These are phyloP conservation scores for Limnodromus scolopaceus DNA, from an alignment of 2,797 vertebrate genomes.

Conservation along the genomic window DNA sequence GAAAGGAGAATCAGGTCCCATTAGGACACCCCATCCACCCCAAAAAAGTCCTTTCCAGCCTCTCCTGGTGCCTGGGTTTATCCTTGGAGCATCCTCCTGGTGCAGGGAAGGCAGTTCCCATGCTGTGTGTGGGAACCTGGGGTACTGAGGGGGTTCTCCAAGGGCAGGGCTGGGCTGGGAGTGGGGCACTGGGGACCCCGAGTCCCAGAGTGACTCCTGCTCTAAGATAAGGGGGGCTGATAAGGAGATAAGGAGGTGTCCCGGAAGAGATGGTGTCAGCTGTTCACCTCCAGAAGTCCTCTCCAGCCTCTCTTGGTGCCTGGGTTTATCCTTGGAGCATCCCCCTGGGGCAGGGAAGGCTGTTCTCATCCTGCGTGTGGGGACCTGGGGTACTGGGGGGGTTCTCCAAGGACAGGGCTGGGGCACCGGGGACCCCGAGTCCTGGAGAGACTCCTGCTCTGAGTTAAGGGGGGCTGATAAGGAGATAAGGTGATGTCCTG, in stretches of 20 bases:
- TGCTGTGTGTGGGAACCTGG: no score
- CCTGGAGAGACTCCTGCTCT: fast-evolving
- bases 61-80: not conserved
- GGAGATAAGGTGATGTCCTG: no score
- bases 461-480: not conserved
- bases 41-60: not conserved
- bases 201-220: fast-evolving
- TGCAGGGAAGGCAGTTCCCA: not conserved
- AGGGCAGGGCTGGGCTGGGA: not conserved
- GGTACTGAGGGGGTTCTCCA: not conserved
- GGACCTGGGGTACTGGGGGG: not conserved
- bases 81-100: fast-evolving
- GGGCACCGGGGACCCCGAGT: fast-evolving
- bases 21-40: not conserved
- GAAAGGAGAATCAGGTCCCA: not conserved
- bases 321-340: not conserved
- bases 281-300: not conserved
- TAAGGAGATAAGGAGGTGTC: no score
- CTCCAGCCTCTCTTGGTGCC: not conserved
- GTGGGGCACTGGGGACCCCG: fast-evolving
- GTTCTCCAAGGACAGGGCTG: not conserved
- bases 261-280: no score
- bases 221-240: not conserved
- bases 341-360: fast-evolving
- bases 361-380: no score